Conservation (phyloP, 2,113 vertebrate species). For the Narcine bancroftii region DNA sequence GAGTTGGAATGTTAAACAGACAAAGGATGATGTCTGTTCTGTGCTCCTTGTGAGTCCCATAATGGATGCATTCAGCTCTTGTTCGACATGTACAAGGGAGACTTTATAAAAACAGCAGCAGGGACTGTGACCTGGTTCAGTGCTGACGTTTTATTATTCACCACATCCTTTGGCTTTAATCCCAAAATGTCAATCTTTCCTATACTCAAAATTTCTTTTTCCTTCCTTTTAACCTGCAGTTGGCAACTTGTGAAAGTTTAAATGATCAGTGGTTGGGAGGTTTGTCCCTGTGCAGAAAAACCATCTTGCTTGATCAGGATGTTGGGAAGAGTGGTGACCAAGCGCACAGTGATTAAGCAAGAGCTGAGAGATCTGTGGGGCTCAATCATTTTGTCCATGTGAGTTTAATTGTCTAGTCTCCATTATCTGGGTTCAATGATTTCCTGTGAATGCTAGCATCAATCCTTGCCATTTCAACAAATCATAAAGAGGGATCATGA, state of each 20-base stretch:
- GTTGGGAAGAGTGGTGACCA: background rate
- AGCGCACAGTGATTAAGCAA: background rate
- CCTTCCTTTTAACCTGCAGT: background rate
- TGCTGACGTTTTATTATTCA: background rate
- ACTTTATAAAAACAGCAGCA: background rate
- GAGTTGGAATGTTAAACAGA: background rate
- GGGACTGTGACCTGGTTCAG: background rate
- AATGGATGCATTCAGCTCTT: background rate
- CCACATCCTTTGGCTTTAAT: constrained; percentile 1
- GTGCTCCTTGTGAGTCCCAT: background rate
- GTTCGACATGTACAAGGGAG: background rate
- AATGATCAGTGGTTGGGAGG: background rate
- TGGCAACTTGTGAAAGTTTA: background rate
- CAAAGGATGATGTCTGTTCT: background rate
- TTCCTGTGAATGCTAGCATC: background rate
- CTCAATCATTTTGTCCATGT: background rate
- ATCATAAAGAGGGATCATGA: background rate
- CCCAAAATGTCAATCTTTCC: background rate
- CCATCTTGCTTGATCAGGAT: no score
- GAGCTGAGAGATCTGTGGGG: background rate
- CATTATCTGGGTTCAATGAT: background rate
- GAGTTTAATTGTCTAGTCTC: background rate
- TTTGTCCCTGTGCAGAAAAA: background rate
- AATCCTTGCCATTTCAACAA: background rate
- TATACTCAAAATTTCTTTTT: background rate